A percentile compares a stretch with the other conserved stretches of the same genome.
These are phyloP conservation scores for Glossophaga mutica DNA, from an alignment of 2,797 vertebrate genomes.

Conservation along the genomic window DNA sequence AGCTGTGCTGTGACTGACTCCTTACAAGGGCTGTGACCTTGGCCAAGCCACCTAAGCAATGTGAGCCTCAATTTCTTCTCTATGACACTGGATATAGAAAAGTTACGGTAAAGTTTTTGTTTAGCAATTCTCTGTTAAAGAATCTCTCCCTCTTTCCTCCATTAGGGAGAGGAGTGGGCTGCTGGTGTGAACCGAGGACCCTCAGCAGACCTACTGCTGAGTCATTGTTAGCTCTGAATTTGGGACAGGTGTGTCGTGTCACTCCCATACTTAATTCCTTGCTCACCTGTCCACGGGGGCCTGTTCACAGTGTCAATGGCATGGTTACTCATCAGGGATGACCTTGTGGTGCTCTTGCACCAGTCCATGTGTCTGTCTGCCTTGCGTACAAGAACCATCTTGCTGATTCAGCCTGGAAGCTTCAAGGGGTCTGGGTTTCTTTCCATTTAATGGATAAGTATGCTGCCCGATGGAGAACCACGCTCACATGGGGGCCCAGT, in stretches of 20 bases:
- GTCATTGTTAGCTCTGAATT: not conserved
- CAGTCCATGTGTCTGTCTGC: not conserved
- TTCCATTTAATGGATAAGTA: not conserved
- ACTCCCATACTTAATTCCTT: not conserved
- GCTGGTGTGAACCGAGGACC: not conserved
- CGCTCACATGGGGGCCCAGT: not conserved
- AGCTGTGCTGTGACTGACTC: not conserved
- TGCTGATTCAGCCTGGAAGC: not conserved
- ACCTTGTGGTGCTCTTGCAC: not conserved
- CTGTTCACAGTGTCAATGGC: not conserved
- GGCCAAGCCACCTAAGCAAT: not conserved
- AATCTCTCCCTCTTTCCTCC: not conserved
- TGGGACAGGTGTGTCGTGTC: not conserved
- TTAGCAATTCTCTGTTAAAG: not conserved
- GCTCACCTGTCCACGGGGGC: not conserved
- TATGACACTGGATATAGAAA: not conserved
- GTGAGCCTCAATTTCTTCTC: not conserved
- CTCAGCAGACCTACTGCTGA: not conserved
- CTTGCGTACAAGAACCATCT: not conserved
- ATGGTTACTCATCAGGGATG: not conserved
- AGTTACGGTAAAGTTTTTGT: not conserved
- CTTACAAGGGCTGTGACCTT: not conserved
- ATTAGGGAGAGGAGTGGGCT: not conserved
- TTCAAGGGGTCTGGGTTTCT: not conserved
- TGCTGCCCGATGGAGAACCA: not conserved